phyloP scores from a whole-genome alignment of 2,888 invertebrate species.

The Nezara viridula region DNA sequence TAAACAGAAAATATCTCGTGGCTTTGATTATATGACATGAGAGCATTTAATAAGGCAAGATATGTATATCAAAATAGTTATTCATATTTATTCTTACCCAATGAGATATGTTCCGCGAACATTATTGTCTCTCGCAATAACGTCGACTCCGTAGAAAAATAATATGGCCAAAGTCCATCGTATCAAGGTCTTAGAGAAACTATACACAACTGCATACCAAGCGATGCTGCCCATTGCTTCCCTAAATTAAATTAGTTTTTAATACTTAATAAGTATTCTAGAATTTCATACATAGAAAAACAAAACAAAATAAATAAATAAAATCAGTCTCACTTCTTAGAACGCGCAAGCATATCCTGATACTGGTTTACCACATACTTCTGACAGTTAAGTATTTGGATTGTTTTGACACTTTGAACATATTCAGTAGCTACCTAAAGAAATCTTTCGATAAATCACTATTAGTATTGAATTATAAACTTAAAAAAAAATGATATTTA shows the following conservation, averaged over 20 bases:
- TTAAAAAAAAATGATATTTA: neutral
- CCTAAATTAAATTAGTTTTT: constrained; percentile 35
- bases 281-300: neutral
- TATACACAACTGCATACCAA: constrained; percentile 37
- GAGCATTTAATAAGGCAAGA: too few species aligned
- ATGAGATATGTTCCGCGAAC: neutral
- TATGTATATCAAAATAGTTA: neutral
- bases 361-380: too few species aligned
- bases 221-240: neutral
- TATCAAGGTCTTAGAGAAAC: neutral
- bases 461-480: neutral
- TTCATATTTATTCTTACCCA: neutral
- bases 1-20: too few species aligned
- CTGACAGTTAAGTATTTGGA: too few species aligned
- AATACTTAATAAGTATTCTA: neutral
- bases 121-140: neutral
- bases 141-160: neutral
- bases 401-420: too few species aligned
- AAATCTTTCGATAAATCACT: neutral
- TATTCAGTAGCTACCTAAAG: neutral
- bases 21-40: too few species aligned
- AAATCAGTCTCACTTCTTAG: neutral
- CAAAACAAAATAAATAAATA: too few species aligned
- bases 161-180: neutral
- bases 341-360: neutral